Conservation (phyloP, 2,888 invertebrate species). For the Chymomyza fuscimana region DNA sequence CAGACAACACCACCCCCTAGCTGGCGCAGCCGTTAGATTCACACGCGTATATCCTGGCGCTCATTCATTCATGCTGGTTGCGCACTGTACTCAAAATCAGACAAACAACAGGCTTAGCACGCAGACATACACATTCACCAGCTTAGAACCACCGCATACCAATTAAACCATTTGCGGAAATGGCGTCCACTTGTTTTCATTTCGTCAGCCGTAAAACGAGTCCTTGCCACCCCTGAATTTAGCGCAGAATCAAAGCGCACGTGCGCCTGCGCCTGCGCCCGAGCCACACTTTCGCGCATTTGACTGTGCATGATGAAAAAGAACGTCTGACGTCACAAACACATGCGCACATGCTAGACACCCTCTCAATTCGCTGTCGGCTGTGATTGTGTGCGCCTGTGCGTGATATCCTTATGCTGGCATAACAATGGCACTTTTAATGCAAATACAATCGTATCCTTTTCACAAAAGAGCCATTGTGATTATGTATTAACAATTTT, state of each 20-base stretch:
- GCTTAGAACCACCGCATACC: constrained; percentile 29
- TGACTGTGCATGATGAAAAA: constrained; percentile 45
- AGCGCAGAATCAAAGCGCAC: constrained; percentile 56
- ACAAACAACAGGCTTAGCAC: constrained; percentile 33
- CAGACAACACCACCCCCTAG: constrained; percentile 42
- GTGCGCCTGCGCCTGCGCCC: constrained; percentile 64
- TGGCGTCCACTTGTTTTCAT: constrained; percentile 71
- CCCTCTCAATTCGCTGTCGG: constrained; percentile 19
- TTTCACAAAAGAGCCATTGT: constrained; percentile 57
- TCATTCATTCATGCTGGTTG: constrained; percentile 50
- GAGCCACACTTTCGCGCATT: constrained; percentile 66
- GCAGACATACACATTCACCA: constrained; percentile 2
- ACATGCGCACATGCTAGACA: constrained; percentile 26
- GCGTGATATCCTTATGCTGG: constrained; percentile 54
- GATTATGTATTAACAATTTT: constrained; percentile 63
- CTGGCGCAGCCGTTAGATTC: constrained; percentile 64
- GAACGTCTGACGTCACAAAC: constrained; percentile 49
- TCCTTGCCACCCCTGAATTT: constrained; percentile 45
- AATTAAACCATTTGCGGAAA: constrained; percentile 66
- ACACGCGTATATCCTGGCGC: constrained; percentile 50
- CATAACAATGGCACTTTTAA: constrained; percentile 68
- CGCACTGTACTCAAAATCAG: constrained; percentile 60
- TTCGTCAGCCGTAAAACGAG: constrained; percentile 42
- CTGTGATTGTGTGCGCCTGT: constrained; percentile 15
- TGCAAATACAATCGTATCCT: constrained; percentile 73